Percentiles rank a stretch among this genome's conserved stretches.
These are phyloP conservation scores for Falco cherrug DNA, from an alignment of 2,797 vertebrate genomes.

Conservation along the genomic window DNA sequence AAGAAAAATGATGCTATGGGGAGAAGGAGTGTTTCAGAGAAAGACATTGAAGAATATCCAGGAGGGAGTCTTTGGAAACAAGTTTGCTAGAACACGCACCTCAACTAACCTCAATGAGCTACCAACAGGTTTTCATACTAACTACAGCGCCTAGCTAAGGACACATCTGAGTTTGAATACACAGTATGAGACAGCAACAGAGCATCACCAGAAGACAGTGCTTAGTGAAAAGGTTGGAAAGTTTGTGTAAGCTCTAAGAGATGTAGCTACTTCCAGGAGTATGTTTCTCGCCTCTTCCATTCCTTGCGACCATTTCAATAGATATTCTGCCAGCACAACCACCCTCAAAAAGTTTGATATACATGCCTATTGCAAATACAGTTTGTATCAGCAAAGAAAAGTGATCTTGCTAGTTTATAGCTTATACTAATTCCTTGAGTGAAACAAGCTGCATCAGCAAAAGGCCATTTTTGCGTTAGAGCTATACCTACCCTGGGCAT, in stretches of 20 bases:
- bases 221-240: neutral
- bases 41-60: neutral
- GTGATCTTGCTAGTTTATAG: neutral
- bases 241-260: neutral
- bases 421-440: neutral
- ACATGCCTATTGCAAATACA: neutral
- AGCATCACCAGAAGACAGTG: neutral
- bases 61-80: neutral
- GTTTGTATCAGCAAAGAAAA: slow-evolving; percentile 13
- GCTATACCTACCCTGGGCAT: neutral
- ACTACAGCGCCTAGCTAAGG: neutral
- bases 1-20: neutral
- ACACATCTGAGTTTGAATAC: neutral
- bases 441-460: slow-evolving; percentile 25
- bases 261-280: neutral
- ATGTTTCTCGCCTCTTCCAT: neutral
- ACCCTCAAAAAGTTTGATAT: neutral
- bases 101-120: neutral
- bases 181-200: neutral
- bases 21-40: neutral
- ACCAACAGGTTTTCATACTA: neutral
- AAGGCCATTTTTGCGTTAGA: neutral
- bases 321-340: neutral
- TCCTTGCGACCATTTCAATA: neutral
- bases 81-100: neutral